Conservation (phyloP, 2,113 vertebrate genomes). For the Bagarius yarrelli region DNA sequence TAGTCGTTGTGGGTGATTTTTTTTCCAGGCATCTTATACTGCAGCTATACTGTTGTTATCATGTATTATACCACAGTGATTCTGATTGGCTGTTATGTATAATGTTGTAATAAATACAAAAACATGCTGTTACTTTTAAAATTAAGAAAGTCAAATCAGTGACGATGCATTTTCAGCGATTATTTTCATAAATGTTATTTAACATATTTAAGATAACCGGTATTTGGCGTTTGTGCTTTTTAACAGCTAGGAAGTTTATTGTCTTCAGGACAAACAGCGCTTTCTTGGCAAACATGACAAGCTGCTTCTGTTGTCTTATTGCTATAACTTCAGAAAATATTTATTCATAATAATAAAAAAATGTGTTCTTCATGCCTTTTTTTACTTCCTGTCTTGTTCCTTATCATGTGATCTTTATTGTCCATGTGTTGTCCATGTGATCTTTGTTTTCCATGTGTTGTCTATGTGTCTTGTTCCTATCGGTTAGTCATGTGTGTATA, state of each 20-base stretch:
- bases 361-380: too few relatives aligned
- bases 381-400: too few relatives aligned
- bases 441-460: too few relatives aligned
- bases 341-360: too few relatives aligned
- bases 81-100: background rate
- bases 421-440: too few relatives aligned
- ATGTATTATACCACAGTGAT: slow-evolving; percentile 2
- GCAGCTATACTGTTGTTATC: background rate
- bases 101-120: background rate
- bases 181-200: background rate
- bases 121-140: background rate
- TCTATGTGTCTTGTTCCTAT: too few relatives aligned
- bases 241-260: background rate
- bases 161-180: background rate
- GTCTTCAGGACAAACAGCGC: background rate
- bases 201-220: background rate
- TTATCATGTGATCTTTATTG: too few relatives aligned
- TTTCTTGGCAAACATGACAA: background rate
- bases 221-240: background rate
- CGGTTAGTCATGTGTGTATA: too few relatives aligned
- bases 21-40: background rate
- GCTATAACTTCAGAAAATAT: too few relatives aligned
- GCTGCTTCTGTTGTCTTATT: background rate
- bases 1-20: background rate
- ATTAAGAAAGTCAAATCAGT: background rate